These are phyloP conservation scores for Rhegmatorhina hoffmannsi DNA, from an alignment of 2,113 vertebrate species.

Conservation along the genomic window DNA sequence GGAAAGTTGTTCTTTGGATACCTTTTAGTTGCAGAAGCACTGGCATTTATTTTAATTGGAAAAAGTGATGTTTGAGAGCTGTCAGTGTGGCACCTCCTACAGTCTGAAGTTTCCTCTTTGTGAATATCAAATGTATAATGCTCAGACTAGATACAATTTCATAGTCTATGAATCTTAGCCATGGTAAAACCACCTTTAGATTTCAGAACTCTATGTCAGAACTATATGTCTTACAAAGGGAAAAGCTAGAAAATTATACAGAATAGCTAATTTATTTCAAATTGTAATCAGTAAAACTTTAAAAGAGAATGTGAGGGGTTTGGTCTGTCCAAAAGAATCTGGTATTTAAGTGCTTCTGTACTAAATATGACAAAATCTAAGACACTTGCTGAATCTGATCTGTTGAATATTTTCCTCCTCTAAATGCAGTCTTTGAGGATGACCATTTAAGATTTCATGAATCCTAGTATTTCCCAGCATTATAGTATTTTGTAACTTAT, in stretches of 20 bases:
- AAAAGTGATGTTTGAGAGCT: background rate
- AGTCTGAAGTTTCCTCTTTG: background rate
- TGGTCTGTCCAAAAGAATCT: background rate
- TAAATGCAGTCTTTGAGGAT: background rate
- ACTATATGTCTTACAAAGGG: background rate
- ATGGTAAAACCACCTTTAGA: background rate
- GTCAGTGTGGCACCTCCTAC: background rate
- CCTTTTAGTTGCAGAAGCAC: background rate
- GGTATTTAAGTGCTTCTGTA: background rate
- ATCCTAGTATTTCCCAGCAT: background rate
- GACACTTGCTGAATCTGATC: background rate
- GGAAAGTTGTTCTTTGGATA: slow-evolving; percentile 15
- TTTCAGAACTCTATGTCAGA: background rate
- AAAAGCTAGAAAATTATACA: background rate
- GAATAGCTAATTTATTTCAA: background rate
- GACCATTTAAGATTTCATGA: background rate
- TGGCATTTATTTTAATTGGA: slow-evolving; percentile 22
- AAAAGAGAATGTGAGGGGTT: background rate
- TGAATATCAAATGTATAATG: background rate
- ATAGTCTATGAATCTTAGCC: background rate
- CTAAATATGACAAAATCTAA: background rate
- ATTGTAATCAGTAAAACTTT: background rate
- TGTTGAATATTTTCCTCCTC: background rate
- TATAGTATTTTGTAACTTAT: background rate
- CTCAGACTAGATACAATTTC: background rate